phyloP scores from a whole-genome alignment of 2,797 vertebrate species.

The Enoplosus armatus region DNA sequence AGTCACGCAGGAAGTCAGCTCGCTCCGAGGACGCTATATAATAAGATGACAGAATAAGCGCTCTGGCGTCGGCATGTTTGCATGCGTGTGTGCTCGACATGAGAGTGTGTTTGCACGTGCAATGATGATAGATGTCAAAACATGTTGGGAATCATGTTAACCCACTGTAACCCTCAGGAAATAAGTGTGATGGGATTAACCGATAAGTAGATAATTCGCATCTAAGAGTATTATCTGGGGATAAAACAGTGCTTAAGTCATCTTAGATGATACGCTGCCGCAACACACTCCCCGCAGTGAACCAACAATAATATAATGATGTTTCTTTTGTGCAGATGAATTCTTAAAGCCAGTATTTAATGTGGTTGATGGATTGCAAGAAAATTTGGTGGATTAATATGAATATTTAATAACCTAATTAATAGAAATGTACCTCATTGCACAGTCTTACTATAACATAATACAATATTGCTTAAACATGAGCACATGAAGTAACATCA shows the following conservation, averaged over 20 bases:
- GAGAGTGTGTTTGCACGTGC: conserved; percentile 43
- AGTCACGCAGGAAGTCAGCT: conserved; percentile 60
- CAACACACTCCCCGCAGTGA: conserved; percentile 45
- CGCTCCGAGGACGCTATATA: conserved; percentile 39
- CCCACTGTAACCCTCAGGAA: conserved; percentile 61
- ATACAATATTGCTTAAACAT: conserved; percentile 13
- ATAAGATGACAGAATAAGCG: conserved; percentile 43
- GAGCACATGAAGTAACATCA: no score
- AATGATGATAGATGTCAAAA: conserved; percentile 67
- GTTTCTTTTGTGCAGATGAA: conserved; percentile 28
- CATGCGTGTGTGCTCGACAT: conserved; percentile 16
- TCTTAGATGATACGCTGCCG: conserved; percentile 44
- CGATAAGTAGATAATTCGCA: conserved; percentile 72
- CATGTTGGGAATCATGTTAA: conserved; percentile 57
- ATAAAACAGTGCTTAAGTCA: conserved; percentile 69
- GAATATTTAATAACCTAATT: conserved; percentile 56
- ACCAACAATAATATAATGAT: conserved; percentile 52
- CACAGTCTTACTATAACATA: conserved; percentile 13
- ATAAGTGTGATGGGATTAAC: conserved; percentile 74
- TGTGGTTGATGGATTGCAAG: conserved; percentile 25
- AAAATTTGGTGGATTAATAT: conserved; percentile 46
- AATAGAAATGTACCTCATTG: conserved; percentile 34
- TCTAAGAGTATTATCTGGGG: conserved; percentile 68
- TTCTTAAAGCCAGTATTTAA: conserved; percentile 33
- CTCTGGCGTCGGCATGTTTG: not conserved